Percentiles rank a stretch among this genome's conserved stretches.
These are phyloP conservation scores for Oligia fasciuncula DNA, from an alignment of 2,888 invertebrate species.

Conservation along the genomic window DNA sequence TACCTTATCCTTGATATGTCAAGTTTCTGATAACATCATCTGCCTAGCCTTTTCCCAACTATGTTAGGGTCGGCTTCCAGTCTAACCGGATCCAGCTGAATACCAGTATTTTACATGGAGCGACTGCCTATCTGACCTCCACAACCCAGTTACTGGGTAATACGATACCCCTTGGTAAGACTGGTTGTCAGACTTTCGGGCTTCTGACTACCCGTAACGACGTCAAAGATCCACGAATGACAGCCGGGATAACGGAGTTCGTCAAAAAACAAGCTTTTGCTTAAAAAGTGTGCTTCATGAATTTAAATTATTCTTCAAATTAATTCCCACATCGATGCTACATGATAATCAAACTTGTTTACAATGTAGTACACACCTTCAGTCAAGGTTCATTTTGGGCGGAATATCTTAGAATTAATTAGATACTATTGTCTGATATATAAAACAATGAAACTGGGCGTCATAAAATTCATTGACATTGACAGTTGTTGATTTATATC, in stretches of 20 bases:
- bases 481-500: constrained; percentile 44
- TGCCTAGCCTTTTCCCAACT: too few relatives aligned
- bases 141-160: too few relatives aligned
- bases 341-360: constrained; percentile 7
- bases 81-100: too few relatives aligned
- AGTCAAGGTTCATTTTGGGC: constrained; percentile 29
- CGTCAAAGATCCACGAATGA: too few relatives aligned
- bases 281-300: not conserved
- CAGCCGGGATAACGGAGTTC: not conserved
- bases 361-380: constrained; percentile 21
- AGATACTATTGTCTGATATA: constrained; percentile 26
- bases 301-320: not conserved
- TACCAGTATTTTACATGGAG: too few relatives aligned
- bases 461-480: constrained; percentile 29
- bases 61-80: too few relatives aligned
- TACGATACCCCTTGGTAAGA: too few relatives aligned
- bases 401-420: constrained; percentile 55
- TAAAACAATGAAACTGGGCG: constrained; percentile 54
- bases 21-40: not conserved
- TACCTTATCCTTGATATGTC: not conserved
- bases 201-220: too few relatives aligned
- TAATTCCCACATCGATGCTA: not conserved
- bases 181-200: too few relatives aligned
- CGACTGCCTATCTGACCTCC: too few relatives aligned
- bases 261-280: not conserved